Conservation (phyloP, 2,797 vertebrate genomes). For the Megaceryle alcyon region DNA sequence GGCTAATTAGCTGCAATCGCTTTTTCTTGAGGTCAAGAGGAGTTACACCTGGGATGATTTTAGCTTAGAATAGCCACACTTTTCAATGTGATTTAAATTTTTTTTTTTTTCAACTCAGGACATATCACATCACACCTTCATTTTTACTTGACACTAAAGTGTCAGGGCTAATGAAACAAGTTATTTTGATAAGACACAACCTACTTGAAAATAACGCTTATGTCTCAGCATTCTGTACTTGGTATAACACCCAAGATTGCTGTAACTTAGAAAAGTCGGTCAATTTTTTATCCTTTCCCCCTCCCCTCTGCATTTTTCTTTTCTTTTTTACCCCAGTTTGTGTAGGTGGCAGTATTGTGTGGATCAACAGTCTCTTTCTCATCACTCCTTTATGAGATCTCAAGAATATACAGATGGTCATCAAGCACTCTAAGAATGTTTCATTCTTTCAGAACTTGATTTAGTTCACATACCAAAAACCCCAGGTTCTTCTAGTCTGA, state of each 20-base stretch:
- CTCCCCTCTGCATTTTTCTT: background rate
- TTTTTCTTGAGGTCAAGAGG: conserved; percentile 25
- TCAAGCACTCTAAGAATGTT: background rate
- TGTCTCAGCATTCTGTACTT: background rate
- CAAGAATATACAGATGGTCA: background rate
- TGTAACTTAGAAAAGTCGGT: background rate
- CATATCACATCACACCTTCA: background rate
- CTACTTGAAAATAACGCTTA: background rate
- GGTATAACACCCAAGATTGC: background rate
- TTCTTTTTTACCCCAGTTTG: background rate
- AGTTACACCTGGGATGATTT: conserved; percentile 50
- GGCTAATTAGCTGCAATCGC: conserved; percentile 47
- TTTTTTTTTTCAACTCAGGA: background rate
- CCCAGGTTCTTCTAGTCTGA: background rate
- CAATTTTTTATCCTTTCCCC: background rate
- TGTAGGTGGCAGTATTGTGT: background rate
- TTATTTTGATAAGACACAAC: background rate
- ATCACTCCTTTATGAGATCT: background rate
- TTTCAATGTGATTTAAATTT: background rate
- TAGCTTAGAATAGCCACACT: background rate
- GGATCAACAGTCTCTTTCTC: background rate
- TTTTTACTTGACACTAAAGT: background rate
- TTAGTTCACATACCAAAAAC: background rate
- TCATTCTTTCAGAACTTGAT: background rate
- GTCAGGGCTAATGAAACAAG: background rate